Percentiles rank a stretch among this genome's conserved stretches.
Evolutionary conservation across 37 sponge, comb jelly and placozoan genomes (phyloP).

Genomic region (Halichondria panicea): DNA sequence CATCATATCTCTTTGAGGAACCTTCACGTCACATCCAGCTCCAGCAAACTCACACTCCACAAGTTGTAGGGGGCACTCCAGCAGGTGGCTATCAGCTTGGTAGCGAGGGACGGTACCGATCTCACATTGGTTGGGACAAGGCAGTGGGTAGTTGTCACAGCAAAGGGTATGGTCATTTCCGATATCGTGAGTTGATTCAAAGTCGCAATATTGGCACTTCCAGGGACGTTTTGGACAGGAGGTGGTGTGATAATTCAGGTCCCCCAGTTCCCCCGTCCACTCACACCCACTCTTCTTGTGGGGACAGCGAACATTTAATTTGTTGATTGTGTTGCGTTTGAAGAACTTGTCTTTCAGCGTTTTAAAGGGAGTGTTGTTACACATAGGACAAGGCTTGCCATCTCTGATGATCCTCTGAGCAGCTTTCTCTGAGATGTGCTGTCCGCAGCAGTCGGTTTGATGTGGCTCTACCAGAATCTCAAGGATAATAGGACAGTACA

Average conservation of each 20-base stretch:
- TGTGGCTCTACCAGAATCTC: no score
- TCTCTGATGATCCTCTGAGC: no score
- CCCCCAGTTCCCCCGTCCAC: slow-evolving; percentile 34
- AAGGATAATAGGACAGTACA: no score
- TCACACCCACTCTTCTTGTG: slow-evolving; percentile 33
- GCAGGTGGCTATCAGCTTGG: slow-evolving; percentile 15
- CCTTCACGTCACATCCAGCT: slow-evolving; percentile 16
- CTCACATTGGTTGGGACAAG: slow-evolving; percentile 30
- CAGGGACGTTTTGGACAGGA: slow-evolving; percentile 25
- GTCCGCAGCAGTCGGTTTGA: no score
- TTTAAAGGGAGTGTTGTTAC: no score
- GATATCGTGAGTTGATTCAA: slow-evolving; percentile 4
- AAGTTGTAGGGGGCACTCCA: slow-evolving; percentile 27
- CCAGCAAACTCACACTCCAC: slow-evolving; percentile 34
- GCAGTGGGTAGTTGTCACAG: slow-evolving; percentile 16
- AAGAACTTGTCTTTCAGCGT: slow-evolving; percentile 27
- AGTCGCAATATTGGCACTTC: slow-evolving; percentile 25
- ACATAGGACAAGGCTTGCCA: no score
- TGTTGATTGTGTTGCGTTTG: slow-evolving; percentile 11
- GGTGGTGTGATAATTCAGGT: slow-evolving; percentile 1
- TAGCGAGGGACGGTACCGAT: slow-evolving; percentile 8
- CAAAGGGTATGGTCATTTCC: slow-evolving; percentile 4
- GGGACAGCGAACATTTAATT: slow-evolving; percentile 21
- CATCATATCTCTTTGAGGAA: slow-evolving; percentile 3
- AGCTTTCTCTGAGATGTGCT: no score